phyloP scores from a whole-genome alignment of 2,113 vertebrate species.

The Uria aalge region DNA sequence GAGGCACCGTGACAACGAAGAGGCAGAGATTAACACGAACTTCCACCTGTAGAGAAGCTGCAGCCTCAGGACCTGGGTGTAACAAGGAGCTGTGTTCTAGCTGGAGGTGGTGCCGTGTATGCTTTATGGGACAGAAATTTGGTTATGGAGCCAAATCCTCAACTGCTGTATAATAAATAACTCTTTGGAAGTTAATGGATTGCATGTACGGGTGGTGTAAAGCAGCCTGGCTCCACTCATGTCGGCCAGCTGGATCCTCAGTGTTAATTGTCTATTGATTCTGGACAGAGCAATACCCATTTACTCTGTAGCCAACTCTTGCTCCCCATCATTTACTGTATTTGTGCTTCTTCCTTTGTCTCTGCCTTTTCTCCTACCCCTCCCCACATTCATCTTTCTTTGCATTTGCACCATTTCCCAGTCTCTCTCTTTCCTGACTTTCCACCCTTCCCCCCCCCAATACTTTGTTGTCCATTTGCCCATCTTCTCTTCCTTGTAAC shows the following conservation, averaged over 20 bases:
- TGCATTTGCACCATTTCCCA: neutral
- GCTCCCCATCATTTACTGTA: neutral
- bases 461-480: neutral
- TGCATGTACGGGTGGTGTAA: accelerated
- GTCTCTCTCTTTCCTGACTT: neutral
- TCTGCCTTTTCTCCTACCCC: neutral
- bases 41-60: neutral
- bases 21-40: neutral
- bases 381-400: neutral
- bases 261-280: neutral
- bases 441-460: neutral
- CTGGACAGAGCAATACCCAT: neutral
- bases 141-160: neutral
- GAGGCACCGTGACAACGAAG: neutral
- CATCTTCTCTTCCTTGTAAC: neutral
- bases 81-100: neutral
- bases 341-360: neutral
- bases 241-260: neutral
- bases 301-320: neutral
- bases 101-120: neutral
- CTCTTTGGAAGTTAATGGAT: neutral
- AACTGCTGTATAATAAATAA: neutral
- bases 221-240: neutral
- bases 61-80: neutral
- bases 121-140: neutral